These are phyloP conservation scores for Tricholaema leucomelas DNA, from an alignment of 2,113 vertebrate genomes.

Conservation along the genomic window DNA sequence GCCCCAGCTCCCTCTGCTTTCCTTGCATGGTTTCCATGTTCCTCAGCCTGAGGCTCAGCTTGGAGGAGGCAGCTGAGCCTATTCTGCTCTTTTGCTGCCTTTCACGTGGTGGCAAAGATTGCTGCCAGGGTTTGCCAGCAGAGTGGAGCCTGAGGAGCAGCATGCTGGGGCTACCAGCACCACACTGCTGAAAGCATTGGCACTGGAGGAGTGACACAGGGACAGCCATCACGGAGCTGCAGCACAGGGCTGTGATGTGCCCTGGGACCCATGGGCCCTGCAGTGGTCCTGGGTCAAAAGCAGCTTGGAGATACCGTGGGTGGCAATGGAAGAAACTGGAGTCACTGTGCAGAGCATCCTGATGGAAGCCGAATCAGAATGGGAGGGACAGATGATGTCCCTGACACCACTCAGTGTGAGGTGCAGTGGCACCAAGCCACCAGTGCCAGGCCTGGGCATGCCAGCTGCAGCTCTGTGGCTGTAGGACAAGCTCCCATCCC, in stretches of 20 bases:
- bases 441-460: background rate
- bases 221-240: background rate
- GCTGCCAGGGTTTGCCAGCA: background rate
- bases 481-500: background rate
- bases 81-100: conserved; percentile 9
- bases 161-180: background rate
- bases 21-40: background rate
- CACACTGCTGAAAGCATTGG: background rate
- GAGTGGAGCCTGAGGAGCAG: background rate
- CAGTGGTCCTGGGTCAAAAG: background rate
- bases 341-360: background rate
- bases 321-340: background rate
- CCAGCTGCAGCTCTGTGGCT: background rate
- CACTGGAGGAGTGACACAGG: background rate
- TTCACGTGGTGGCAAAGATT: background rate
- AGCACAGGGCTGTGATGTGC: background rate
- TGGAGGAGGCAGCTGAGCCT: background rate
- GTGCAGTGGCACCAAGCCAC: rapidly evolving
- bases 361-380: background rate
- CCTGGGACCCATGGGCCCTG: rapidly evolving
- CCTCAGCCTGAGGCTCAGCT: background rate
- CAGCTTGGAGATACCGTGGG: background rate
- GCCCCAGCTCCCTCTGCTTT: background rate
- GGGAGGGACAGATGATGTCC: rapidly evolving
- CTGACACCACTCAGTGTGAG: rapidly evolving